These are phyloP conservation scores for Ochropleura leucogaster DNA, from an alignment of 2,888 invertebrate genomes.

Conservation along the genomic window DNA sequence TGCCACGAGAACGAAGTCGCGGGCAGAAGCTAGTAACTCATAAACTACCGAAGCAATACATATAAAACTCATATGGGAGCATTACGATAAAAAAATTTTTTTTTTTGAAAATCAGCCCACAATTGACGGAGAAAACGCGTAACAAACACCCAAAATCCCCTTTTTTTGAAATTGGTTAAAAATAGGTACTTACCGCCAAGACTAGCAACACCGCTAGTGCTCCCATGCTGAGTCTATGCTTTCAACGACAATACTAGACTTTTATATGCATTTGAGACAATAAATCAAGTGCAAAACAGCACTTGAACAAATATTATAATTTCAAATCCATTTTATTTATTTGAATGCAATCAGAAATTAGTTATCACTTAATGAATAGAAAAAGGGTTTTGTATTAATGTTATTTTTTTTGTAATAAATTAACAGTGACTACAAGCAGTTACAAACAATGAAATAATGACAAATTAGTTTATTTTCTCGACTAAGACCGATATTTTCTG, in stretches of 20 bases:
- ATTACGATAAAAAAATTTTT: no score
- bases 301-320: slow-evolving; percentile 42
- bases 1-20: no score
- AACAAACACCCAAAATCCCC: no score
- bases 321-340: slow-evolving; percentile 12
- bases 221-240: slow-evolving; percentile 36
- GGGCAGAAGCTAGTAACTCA: no score
- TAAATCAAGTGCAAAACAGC: slow-evolving; percentile 1
- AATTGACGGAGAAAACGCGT: no score
- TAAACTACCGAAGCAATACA: no score
- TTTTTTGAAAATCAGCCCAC: no score
- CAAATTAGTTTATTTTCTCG: not conserved
- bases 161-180: not conserved
- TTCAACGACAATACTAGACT: not conserved
- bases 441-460: not conserved
- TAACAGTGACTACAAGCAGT: not conserved
- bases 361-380: not conserved
- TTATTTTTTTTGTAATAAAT: not conserved
- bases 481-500: no score
- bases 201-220: slow-evolving; percentile 9
- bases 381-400: not conserved
- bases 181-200: slow-evolving; percentile 34
- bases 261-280: slow-evolving; percentile 31
- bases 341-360: not conserved
- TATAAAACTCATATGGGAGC: no score